Base-by-base conservation (phyloP, 2,888 invertebrate species). In the Belgica antarctica region DNA sequence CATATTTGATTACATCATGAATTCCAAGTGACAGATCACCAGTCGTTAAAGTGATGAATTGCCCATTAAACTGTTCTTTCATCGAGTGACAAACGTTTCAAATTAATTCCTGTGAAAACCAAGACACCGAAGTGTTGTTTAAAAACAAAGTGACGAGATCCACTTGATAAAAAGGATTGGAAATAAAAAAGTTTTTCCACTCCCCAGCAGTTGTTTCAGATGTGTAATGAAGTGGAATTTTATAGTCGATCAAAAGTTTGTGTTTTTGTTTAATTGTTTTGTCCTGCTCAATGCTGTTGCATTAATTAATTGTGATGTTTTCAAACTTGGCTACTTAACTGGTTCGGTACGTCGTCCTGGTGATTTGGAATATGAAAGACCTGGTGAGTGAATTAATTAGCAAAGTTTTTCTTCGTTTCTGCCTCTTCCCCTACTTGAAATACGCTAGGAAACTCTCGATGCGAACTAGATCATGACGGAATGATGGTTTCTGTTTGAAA, bases 301-400 rank as follows among this genome's bases (percentile, higher is more conserved):
- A 25, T 28, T 71, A 17, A 61, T 73, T 27, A 73, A 72, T 74
- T 81, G 82, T 25, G 86, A 89, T 74, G 85, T 84, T 62, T 91
- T 90, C 77, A 89, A 86, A 19, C 82, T 94, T 72, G 93, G 93
- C 62, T 94, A 94, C 79, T 81, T 94, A 73, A 94, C 93, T 1
- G 94, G 94, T 2, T 91, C 93, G 10, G 87, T 90, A 76, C 82
- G 94, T 72, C 83, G 86, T 71, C 86, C 87, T 19, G 90, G 89
- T 19, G 90, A 93, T 81, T 82, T 85, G 74, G 89, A 87, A 78
- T 94, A 94, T 78, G 86, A 88, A 71, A 84, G 89, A 72, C 94
- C 94, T 8, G 90, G 89, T 70, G 72, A 73, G 73, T 72, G 28
- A 59, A 59, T 59, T 59, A 27, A 59, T 59, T 59, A 59, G n/a